Evolutionary conservation across 2,113 vertebrate genomes (phyloP).

Genomic region (Elaphurus davidianus): DNA sequence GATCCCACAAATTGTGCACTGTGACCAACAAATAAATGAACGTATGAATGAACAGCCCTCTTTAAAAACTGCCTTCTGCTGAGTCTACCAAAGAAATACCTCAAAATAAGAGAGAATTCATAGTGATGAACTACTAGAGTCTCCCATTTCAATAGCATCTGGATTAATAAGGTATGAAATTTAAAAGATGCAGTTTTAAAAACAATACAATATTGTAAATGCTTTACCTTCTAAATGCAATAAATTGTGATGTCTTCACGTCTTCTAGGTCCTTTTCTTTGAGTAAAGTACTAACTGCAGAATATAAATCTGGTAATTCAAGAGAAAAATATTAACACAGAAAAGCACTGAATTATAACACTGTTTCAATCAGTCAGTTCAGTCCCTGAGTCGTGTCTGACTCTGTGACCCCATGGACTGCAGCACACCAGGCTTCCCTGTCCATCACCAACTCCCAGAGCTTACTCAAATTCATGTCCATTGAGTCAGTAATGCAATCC

Average conservation of each 20-base stretch:
- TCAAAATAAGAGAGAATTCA: neutral
- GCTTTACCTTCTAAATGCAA: conserved; percentile 89
- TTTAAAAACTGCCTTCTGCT: neutral
- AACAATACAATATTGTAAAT: neutral
- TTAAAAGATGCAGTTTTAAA: neutral
- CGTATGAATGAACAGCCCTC: neutral
- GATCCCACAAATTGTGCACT: neutral
- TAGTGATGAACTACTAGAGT: neutral
- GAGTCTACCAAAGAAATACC: neutral
- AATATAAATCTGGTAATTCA: conserved; percentile 76
- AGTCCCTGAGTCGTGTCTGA: neutral
- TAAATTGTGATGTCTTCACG: conserved; percentile 86
- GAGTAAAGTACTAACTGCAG: conserved; percentile 80
- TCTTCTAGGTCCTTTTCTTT: conserved; percentile 82
- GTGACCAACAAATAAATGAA: neutral
- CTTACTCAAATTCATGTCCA: neutral
- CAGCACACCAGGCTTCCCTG: neutral
- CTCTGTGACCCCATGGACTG: neutral
- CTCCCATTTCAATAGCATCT: neutral
- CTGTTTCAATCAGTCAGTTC: neutral
- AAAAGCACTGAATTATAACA: neutral
- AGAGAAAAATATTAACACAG: conserved; percentile 55
- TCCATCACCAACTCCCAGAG: fast-evolving
- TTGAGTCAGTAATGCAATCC: neutral
- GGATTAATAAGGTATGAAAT: neutral